Evolutionary conservation across 2,113 vertebrate genomes (phyloP), one percentile per base, ranked within the genome.

Genomic region (Nothoprocta pentlandii): DNA sequence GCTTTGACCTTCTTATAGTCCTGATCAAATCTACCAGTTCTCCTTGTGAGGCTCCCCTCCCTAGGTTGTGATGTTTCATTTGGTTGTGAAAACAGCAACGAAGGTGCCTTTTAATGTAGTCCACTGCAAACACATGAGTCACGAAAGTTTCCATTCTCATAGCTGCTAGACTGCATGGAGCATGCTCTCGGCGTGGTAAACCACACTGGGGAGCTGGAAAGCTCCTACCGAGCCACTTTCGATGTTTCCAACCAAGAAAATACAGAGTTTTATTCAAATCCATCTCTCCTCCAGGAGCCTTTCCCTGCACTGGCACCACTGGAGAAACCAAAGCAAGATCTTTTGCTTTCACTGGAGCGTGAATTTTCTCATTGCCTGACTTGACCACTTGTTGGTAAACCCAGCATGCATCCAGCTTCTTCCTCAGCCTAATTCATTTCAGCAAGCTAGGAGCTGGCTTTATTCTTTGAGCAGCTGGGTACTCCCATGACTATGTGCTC

Each of bases 101-200:
- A 89, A 94, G 88, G 88, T 96, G 81, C 49, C 88, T 95, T 93
- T 95, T 89, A 94, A 63, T 82, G 68, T 66, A 79, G 54, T 41
- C 90, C 90, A 9, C 85, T 89, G 93, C 77, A 9, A 66, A 93
- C 28, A 32, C 41, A 22, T 95, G 96, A 97, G 93, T 97, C 95
- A 94, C 39, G 87, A 94, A 84, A 95, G 90, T 97, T 97, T 96
- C 95, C 96, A 85, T 86, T 85, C 88, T 86, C 25, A 36, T 62
- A 77, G 79, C 93, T 95, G 94, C 96, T 96, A 88, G 95, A 63
- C 36, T 83, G 74, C 74, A 93, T 93, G 82, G 83, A 82, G 80
- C 0, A 26, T 93, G 92, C 92, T 95, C 94, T 94, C 88, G 47
- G 78, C 75, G 62, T 96, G 96, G 97, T 96, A 95, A 96, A 94